Evolutionary conservation across 2,113 vertebrate genomes (phyloP).

Genomic region (Galemys pyrenaicus): DNA sequence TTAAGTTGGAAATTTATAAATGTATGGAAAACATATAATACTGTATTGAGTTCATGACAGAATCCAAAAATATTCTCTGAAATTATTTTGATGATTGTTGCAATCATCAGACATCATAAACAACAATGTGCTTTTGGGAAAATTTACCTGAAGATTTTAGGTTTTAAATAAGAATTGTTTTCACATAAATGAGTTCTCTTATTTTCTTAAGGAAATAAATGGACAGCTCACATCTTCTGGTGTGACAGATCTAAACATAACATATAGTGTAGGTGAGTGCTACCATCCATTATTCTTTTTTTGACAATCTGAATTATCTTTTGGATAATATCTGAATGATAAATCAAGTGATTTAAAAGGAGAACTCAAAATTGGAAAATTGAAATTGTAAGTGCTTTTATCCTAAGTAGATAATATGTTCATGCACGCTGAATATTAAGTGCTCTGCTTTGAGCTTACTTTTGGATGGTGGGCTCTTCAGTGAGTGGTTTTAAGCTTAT

Average conservation of each 20-base stretch:
- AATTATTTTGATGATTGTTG: conserved; percentile 14
- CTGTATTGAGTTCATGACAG: background rate
- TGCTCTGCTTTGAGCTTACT: conserved; percentile 64
- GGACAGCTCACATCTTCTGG: background rate
- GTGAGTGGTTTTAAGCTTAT: conserved; percentile 26
- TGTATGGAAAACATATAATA: background rate
- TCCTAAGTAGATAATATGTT: conserved; percentile 61
- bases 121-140: background rate
- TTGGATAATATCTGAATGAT: conserved; percentile 65
- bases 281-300: conserved; percentile 63
- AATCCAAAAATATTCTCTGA: conserved; percentile 31
- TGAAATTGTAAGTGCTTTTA: conserved; percentile 73
- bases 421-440: conserved; percentile 71
- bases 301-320: conserved; percentile 66
- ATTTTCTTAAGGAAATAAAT: conserved; percentile 44
- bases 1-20: background rate
- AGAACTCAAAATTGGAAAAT: conserved; percentile 77
- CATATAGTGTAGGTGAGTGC: conserved; percentile 12
- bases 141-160: conserved; percentile 33
- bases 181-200: conserved; percentile 42
- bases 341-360: conserved; percentile 60
- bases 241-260: conserved; percentile 41
- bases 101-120: conserved; percentile 28
- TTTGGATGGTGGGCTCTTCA: conserved; percentile 21
- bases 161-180: conserved; percentile 40